Percentiles rank a stretch among this genome's conserved stretches.
Evolutionary conservation across 2,113 vertebrate genomes (phyloP).

Genomic region (Rattus rattus): DNA sequence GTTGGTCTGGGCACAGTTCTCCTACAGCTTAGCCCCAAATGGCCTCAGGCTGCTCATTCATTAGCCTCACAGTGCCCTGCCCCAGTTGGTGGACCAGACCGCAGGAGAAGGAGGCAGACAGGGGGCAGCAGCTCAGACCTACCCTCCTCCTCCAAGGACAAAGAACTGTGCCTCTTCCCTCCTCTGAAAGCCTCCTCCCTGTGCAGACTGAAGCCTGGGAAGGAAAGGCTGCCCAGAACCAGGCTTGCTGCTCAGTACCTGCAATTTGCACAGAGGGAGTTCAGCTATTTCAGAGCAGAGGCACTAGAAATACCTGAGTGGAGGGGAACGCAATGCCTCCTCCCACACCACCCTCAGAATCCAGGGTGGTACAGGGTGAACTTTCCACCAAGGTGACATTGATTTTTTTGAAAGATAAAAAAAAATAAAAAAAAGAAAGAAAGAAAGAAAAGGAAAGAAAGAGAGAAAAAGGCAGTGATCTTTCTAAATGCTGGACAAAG

Average conservation of each 20-base stretch:
- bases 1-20: neutral
- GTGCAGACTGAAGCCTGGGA: neutral
- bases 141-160: neutral
- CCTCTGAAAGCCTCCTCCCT: neutral
- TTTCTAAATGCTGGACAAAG: slow-evolving; percentile 12
- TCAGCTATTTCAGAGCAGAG: slow-evolving; percentile 6
- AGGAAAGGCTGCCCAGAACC: neutral
- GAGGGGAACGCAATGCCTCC: neutral
- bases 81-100: neutral
- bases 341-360: slow-evolving; percentile 14
- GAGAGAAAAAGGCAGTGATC: neutral
- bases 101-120: neutral
- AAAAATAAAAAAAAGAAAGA: neutral
- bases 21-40: neutral
- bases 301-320: neutral
- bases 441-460: neutral
- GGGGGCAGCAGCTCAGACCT: neutral
- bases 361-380: slow-evolving; percentile 22
- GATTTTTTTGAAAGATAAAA: slow-evolving; percentile 47
- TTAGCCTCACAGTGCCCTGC: neutral
- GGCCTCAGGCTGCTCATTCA: neutral
- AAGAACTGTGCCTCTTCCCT: neutral
- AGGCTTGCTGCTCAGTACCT: neutral
- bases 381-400: slow-evolving; percentile 69
- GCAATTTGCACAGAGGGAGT: slow-evolving; percentile 40